These are phyloP conservation scores for Progne subis DNA, from an alignment of 2,113 vertebrate species.

Conservation along the genomic window DNA sequence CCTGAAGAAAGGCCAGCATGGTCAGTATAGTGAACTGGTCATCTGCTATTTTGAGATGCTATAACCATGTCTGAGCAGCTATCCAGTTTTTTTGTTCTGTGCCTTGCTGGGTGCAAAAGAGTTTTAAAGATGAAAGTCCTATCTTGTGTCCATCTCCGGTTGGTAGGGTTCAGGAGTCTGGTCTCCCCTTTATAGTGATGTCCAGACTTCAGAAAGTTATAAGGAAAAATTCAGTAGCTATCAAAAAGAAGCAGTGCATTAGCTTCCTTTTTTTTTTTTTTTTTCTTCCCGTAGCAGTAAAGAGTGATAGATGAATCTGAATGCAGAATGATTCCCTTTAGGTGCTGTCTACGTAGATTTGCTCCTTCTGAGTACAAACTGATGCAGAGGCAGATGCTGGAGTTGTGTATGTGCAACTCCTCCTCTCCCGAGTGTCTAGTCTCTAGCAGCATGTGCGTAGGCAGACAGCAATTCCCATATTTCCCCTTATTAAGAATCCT, in stretches of 20 bases:
- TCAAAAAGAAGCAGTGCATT: background rate
- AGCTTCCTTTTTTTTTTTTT: background rate
- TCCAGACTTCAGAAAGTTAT: background rate
- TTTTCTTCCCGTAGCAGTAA: background rate
- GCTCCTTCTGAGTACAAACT: slow-evolving; percentile 35
- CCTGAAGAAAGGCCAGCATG: slow-evolving; percentile 84
- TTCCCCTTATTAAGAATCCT: slow-evolving; percentile 60
- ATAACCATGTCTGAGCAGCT: background rate
- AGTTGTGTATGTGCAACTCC: slow-evolving; percentile 12
- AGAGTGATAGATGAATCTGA: background rate
- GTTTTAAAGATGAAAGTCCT: slow-evolving; percentile 10
- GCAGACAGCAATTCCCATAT: slow-evolving; percentile 46
- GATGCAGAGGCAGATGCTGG: slow-evolving; percentile 42
- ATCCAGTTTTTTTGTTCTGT: background rate
- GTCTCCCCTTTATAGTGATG: background rate
- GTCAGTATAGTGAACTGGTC: slow-evolving; percentile 75
- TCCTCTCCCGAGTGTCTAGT: slow-evolving; percentile 12
- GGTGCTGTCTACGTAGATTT: background rate
- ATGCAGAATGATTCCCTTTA: slow-evolving; percentile 7
- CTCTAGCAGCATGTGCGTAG: slow-evolving; percentile 15
- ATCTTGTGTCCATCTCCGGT: slow-evolving; percentile 33
- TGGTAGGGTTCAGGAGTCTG: background rate
- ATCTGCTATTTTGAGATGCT: slow-evolving; percentile 65
- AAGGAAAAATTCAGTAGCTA: background rate
- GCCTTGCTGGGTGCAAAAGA: background rate